Conservation (phyloP, 2,797 vertebrate species). For the Mus caroli region DNA sequence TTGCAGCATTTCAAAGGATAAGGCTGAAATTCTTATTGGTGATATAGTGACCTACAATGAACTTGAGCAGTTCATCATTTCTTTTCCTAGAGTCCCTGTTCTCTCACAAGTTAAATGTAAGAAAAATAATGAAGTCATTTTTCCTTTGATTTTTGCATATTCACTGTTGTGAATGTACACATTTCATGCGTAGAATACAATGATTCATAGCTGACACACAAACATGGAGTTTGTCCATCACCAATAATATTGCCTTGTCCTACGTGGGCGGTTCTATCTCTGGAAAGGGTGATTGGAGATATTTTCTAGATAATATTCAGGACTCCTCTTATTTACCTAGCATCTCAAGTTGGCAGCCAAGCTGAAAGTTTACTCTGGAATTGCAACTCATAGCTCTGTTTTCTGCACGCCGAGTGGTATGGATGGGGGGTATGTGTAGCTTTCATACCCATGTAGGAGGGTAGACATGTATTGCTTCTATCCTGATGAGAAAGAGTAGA, state of each 20-base stretch:
- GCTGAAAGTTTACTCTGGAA: neutral
- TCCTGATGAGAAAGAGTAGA: neutral
- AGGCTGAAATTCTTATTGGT: neutral
- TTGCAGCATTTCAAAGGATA: neutral
- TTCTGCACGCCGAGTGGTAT: neutral
- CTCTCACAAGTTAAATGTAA: slow-evolving; percentile 13
- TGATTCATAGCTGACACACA: neutral
- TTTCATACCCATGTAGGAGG: neutral
- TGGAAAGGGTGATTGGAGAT: neutral
- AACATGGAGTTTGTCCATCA: neutral
- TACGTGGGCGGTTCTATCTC: too few relatives aligned
- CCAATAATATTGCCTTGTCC: neutral
- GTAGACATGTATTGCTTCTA: too few relatives aligned
- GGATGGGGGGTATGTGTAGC: neutral
- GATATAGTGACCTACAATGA: neutral
- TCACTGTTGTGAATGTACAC: neutral
- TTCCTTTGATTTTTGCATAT: neutral
- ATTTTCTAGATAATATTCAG: neutral
- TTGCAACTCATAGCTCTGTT: neutral
- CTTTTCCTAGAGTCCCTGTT: neutral
- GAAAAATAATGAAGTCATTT: neutral
- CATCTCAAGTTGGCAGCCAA: neutral
- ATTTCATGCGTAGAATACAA: neutral
- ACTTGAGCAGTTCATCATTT: neutral
- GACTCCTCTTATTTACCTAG: neutral